A percentile compares a stretch with the other conserved stretches of the same genome.
Conservation (phyloP, 2,888 invertebrate genomes). For the Heterodera filipjevi region DNA sequence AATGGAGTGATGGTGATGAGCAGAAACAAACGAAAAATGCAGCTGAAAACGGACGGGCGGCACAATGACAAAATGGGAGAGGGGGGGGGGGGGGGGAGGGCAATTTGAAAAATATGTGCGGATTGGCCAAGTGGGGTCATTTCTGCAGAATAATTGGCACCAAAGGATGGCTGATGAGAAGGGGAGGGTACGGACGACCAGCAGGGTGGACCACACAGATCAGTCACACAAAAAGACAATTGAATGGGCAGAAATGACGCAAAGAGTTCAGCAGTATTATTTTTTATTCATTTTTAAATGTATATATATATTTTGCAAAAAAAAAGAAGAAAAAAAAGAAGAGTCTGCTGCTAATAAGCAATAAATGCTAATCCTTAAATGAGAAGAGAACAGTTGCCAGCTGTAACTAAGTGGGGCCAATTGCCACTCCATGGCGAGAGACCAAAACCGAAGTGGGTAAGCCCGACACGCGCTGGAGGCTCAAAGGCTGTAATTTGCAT, state of each 20-base stretch:
- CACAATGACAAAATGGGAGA: not conserved
- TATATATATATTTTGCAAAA: no score
- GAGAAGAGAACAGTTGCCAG: not conserved
- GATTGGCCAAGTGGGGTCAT: not conserved
- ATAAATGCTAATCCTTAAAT: not conserved
- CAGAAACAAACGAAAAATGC: not conserved
- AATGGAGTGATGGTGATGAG: not conserved
- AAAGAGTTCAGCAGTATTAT: not conserved
- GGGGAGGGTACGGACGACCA: not conserved
- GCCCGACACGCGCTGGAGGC: not conserved
- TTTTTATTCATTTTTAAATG: not conserved
- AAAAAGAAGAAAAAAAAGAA: not conserved
- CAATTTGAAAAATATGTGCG: not conserved
- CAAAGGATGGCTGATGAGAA: not conserved
- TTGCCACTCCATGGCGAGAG: not conserved
- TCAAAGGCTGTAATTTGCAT: no score
- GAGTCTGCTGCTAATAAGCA: not conserved
- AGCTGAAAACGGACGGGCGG: not conserved
- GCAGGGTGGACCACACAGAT: not conserved
- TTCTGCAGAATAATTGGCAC: constrained; percentile 5
- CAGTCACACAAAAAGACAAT: not conserved
- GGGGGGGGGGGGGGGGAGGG: not conserved
- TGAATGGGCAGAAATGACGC: not conserved
- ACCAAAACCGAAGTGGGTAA: not conserved
- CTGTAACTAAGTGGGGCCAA: not conserved